A percentile compares a stretch with the other conserved stretches of the same genome.
Conservation (phyloP, 2,113 vertebrate genomes). For the Isurus oxyrinchus region DNA sequence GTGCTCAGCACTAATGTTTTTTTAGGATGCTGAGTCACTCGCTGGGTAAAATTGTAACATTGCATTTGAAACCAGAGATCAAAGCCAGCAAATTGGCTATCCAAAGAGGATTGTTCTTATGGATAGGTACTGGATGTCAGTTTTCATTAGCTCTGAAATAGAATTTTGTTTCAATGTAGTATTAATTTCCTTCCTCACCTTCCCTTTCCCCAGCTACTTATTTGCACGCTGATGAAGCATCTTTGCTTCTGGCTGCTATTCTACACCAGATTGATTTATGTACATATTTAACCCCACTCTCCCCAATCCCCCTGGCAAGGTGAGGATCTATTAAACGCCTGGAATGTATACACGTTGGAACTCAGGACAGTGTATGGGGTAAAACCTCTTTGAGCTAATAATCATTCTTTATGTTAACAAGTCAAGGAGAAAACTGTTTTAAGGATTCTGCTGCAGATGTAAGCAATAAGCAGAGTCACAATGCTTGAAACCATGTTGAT, state of each 20-base stretch:
- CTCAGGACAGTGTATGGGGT: neutral
- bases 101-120: neutral
- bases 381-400: neutral
- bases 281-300: neutral
- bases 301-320: neutral
- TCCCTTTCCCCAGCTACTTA: neutral
- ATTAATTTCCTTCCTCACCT: neutral
- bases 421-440: neutral
- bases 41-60: neutral
- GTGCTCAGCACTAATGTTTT: neutral
- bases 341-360: neutral
- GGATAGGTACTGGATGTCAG: neutral
- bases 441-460: neutral
- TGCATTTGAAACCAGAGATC: neutral
- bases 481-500: neutral
- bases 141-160: neutral
- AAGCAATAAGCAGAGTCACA: neutral
- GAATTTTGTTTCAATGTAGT: neutral
- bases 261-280: neutral
- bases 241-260: neutral
- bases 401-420: neutral
- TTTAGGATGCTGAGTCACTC: neutral
- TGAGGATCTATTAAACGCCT: neutral
- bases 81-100: neutral
- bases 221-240: neutral